phyloP scores from a whole-genome alignment of 2,113 vertebrate genomes.

The Cichladusa arquata region DNA sequence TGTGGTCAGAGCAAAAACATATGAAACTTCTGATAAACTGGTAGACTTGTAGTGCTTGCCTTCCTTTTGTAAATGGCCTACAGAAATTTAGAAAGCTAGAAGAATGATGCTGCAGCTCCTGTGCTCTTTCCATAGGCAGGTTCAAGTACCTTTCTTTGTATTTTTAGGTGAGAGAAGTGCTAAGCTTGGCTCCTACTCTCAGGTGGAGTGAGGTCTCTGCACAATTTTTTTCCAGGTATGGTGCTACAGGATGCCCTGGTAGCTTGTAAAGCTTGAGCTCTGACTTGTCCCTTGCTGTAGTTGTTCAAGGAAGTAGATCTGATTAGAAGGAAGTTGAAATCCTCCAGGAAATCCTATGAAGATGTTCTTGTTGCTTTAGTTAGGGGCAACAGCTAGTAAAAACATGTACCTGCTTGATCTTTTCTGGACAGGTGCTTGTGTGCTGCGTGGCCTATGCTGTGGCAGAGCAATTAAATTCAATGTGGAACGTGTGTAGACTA shows the following conservation, averaged over 20 bases:
- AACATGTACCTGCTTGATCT: not conserved
- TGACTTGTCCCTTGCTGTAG: not conserved
- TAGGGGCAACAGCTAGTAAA: not conserved
- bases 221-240: not conserved
- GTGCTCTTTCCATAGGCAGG: not conserved
- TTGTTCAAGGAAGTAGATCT: not conserved
- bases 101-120: not conserved
- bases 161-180: not conserved
- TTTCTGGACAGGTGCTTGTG: not conserved
- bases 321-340: not conserved
- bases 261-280: not conserved
- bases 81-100: not conserved
- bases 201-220: not conserved
- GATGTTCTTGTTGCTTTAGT: not conserved
- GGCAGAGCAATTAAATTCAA: not conserved
- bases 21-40: not conserved
- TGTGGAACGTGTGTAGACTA: not conserved
- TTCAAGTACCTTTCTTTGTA: not conserved
- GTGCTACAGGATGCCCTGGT: not conserved
- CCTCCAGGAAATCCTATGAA: not conserved
- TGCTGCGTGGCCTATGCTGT: fast-evolving
- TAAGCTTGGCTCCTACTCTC: not conserved
- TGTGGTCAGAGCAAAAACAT: not conserved
- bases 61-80: not conserved
- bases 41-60: not conserved